These are phyloP conservation scores for Anguilla rostrata DNA, from an alignment of 2,113 vertebrate species.

Conservation along the genomic window DNA sequence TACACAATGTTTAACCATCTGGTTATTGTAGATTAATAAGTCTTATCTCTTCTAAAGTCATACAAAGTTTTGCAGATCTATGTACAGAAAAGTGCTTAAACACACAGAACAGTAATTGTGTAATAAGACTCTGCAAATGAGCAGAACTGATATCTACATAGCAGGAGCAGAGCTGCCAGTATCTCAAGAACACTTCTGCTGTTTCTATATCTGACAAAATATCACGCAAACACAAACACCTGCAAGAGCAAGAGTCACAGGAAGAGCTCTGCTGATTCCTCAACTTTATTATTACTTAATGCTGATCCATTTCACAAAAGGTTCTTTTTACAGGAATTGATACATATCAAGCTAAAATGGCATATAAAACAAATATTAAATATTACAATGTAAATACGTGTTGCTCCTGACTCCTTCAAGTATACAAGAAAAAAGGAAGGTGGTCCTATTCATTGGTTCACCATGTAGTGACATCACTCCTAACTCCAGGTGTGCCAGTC, in stretches of 20 bases:
- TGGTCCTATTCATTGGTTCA: no score
- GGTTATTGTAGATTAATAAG: slow-evolving; percentile 31
- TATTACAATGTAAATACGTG: neutral
- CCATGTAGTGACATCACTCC: neutral
- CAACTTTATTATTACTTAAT: neutral
- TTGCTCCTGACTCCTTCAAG: no score
- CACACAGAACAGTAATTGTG: slow-evolving; percentile 47
- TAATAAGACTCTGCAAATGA: slow-evolving; percentile 64
- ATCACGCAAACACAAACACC: neutral
- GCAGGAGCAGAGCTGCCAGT: neutral
- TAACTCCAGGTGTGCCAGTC: neutral
- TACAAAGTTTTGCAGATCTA: slow-evolving; percentile 53
- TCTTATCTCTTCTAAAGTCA: slow-evolving; percentile 42
- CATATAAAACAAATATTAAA: neutral
- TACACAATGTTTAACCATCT: slow-evolving; percentile 15
- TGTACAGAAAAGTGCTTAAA: slow-evolving; percentile 55
- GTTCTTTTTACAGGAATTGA: neutral
- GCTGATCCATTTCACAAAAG: neutral
- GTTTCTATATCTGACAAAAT: neutral
- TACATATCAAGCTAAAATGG: neutral
- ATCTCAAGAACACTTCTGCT: neutral
- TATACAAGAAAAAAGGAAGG: no score
- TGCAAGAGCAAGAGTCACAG: neutral
- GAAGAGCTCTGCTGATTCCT: neutral
- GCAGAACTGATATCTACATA: slow-evolving; percentile 36